Evolutionary conservation across 2,888 invertebrate genomes (phyloP).

Genomic region (Hofmannophila pseudospretella): DNA sequence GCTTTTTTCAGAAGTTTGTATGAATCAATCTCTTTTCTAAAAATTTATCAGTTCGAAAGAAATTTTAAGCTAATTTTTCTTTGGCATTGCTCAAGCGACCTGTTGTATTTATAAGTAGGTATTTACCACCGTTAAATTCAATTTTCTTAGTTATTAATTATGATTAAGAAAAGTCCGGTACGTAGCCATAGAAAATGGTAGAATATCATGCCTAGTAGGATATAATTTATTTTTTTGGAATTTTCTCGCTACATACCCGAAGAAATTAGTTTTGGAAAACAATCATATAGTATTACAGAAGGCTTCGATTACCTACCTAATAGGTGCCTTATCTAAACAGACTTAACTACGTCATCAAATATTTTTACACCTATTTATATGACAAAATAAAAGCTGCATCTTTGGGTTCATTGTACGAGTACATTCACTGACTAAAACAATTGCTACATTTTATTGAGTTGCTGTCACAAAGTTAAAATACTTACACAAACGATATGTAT

Average conservation of each 20-base stretch:
- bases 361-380: slow-evolving; percentile 53
- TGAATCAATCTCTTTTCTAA: no score
- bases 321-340: slow-evolving; percentile 22
- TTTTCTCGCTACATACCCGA: no score
- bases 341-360: slow-evolving; percentile 37
- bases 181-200: slow-evolving; percentile 2
- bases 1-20: no score
- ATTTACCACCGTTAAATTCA: no score
- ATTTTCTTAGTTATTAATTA: no score
- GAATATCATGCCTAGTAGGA: no score
- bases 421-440: slow-evolving; percentile 24
- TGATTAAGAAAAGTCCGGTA: slow-evolving; percentile 15
- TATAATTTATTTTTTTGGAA: no score
- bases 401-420: slow-evolving; percentile 59
- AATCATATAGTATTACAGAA: slow-evolving; percentile 29
- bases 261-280: no score
- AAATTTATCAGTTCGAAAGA: slow-evolving; percentile 11
- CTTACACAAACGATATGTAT: slow-evolving; percentile 73
- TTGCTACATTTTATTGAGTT: slow-evolving; percentile 57
- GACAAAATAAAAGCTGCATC: slow-evolving; percentile 71
- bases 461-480: slow-evolving; percentile 56
- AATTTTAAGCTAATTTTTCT: slow-evolving; percentile 10
- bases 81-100: slow-evolving; percentile 15
- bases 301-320: slow-evolving; percentile 31
- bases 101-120: neutral